These are phyloP conservation scores for Anguilla pacifica DNA, from an alignment of 2,797 vertebrate genomes.

Conservation along the genomic window DNA sequence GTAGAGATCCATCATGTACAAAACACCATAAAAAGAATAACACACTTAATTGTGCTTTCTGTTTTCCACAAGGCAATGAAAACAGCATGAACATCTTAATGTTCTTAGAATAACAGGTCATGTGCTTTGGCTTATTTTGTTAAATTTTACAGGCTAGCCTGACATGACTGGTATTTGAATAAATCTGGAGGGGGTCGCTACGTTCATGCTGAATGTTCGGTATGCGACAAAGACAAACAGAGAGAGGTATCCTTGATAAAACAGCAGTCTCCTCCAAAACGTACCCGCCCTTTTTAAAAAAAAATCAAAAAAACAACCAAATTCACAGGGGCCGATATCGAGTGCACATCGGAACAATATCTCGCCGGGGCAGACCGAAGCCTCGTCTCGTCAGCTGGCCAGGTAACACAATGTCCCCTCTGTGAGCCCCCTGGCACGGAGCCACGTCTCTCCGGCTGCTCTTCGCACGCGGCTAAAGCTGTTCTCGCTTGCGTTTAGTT, in stretches of 20 bases:
- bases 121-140: not conserved
- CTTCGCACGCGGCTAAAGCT: not conserved
- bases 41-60: not conserved
- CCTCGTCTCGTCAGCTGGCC: not conserved
- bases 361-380: not conserved
- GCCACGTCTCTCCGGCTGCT: not conserved
- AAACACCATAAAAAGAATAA: not conserved
- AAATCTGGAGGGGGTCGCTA: not conserved
- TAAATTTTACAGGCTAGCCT: not conserved
- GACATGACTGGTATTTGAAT: not conserved
- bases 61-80: constrained; percentile 4
- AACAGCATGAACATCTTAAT: constrained; percentile 3
- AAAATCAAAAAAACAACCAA: not conserved
- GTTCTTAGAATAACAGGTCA: not conserved
- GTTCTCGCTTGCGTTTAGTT: not conserved
- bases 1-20: not conserved
- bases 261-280: not conserved
- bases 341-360: not conserved
- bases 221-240: not conserved
- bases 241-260: not conserved
- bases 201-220: not conserved
- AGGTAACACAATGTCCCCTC: constrained; percentile 8
- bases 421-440: not conserved
- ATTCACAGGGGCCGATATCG: not conserved
- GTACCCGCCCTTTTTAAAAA: not conserved